These are phyloP conservation scores for Leptinotarsa tumamoca DNA, from an alignment of 2,888 invertebrate species.

Conservation along the genomic window DNA sequence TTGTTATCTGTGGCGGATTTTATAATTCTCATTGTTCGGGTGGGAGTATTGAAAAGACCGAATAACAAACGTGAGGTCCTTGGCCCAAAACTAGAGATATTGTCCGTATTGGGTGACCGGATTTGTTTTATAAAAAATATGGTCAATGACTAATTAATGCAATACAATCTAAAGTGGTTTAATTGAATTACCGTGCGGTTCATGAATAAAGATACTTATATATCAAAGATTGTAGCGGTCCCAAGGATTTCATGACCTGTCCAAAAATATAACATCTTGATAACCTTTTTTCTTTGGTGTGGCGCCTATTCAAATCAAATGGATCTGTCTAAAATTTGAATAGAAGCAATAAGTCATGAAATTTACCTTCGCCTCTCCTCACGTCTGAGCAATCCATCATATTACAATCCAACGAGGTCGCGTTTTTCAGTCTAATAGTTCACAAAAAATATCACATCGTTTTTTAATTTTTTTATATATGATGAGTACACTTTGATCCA, in stretches of 20 bases:
- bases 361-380: not conserved
- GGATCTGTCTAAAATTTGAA: constrained; percentile 5
- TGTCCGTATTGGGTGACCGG: constrained; percentile 23
- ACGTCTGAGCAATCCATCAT: not conserved
- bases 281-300: constrained; percentile 10
- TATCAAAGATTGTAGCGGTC: constrained; percentile 6
- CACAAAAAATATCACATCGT: not conserved
- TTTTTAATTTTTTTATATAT: too few relatives aligned
- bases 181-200: constrained; percentile 14
- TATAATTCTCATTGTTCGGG: constrained; percentile 21
- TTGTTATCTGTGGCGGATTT: constrained; percentile 30
- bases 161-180: constrained; percentile 27
- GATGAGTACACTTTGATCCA: too few relatives aligned
- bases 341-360: not conserved
- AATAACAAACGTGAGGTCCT: constrained; percentile 30
- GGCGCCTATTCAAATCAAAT: constrained; percentile 7
- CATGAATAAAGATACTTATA: constrained; percentile 16
- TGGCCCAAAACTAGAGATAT: constrained; percentile 35
- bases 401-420: not conserved
- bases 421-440: not conserved
- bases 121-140: constrained; percentile 27
- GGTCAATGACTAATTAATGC: constrained; percentile 29
- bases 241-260: constrained; percentile 8
- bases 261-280: constrained; percentile 12
- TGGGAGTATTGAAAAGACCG: constrained; percentile 27